phyloP scores from a whole-genome alignment of 1,140 invertebrate genomes.

The Drosophila pallidifrons region DNA sequence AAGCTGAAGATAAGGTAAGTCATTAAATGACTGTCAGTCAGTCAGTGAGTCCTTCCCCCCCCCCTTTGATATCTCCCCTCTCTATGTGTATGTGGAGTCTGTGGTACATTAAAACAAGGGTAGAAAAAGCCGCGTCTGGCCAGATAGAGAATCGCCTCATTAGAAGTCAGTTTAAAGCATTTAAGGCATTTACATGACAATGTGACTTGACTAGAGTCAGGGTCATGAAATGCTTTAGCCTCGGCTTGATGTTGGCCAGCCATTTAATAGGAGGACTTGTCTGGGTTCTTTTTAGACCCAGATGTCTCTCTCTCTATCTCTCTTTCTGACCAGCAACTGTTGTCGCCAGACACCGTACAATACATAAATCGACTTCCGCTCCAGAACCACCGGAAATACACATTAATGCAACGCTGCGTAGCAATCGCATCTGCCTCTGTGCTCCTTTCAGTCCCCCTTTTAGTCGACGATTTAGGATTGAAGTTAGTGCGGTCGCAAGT shows the following conservation, averaged over 20 bases:
- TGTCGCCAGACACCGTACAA: constrained; percentile 5
- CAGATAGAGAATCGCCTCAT: constrained; percentile 45
- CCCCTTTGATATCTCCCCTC: no score
- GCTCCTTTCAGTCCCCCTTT: not conserved
- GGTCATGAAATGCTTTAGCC: not conserved
- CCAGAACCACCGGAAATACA: constrained; percentile 67
- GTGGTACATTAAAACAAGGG: constrained; percentile 50
- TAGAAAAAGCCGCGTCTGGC: constrained; percentile 1
- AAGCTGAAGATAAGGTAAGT: constrained; percentile 96
- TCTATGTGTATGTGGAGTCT: no score
- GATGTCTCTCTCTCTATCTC: no score
- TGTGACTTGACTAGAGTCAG: not conserved
- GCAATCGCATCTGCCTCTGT: not conserved
- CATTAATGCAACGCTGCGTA: constrained; percentile 77
- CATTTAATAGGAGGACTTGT: no score
- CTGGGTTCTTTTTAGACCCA: no score
- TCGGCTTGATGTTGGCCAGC: no score
- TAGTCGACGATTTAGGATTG: not conserved
- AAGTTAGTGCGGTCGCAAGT: constrained; percentile 72
- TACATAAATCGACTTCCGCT: constrained; percentile 73
- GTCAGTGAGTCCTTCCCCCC: no score
- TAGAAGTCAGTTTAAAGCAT: constrained; percentile 63
- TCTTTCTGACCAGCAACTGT: no score
- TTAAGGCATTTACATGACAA: constrained; percentile 57
- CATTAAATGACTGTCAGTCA: constrained; percentile 62